phyloP scores from a whole-genome alignment of 2,797 vertebrate genomes.

The Loris lydekkerianus region DNA sequence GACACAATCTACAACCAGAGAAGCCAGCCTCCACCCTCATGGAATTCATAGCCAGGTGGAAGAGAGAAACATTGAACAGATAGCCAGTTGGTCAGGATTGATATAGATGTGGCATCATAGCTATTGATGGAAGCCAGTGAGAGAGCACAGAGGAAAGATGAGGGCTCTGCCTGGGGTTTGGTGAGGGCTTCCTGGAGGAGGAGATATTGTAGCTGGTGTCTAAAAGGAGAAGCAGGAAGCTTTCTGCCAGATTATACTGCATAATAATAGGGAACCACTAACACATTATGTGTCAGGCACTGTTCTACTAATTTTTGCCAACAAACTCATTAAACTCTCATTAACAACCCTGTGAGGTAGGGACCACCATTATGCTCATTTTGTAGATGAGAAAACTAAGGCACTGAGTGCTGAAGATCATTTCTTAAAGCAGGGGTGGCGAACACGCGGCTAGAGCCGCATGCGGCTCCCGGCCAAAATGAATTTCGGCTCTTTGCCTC shows the following conservation, averaged over 20 bases:
- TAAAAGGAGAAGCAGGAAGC: neutral
- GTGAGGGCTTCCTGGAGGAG: neutral
- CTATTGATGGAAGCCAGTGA: neutral
- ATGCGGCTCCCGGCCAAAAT: no score
- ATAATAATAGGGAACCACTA: neutral
- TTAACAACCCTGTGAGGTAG: neutral
- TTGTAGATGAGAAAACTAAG: neutral
- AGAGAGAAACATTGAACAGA: neutral
- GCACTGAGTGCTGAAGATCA: neutral
- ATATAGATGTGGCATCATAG: neutral
- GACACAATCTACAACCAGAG: neutral
- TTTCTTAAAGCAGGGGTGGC: neutral
- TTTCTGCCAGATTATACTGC: neutral
- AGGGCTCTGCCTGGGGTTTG: neutral
- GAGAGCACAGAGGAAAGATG: neutral
- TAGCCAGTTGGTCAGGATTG: neutral
- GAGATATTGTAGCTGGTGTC: neutral
- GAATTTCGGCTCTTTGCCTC: no score
- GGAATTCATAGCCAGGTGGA: neutral
- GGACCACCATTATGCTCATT: neutral
- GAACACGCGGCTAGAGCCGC: no score
- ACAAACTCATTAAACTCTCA: neutral
- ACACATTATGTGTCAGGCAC: neutral
- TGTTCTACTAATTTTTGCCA: neutral
- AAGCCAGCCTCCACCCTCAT: neutral